Conservation (phyloP, 2,113 vertebrate genomes). For the Neodontobutis hainanensis region DNA sequence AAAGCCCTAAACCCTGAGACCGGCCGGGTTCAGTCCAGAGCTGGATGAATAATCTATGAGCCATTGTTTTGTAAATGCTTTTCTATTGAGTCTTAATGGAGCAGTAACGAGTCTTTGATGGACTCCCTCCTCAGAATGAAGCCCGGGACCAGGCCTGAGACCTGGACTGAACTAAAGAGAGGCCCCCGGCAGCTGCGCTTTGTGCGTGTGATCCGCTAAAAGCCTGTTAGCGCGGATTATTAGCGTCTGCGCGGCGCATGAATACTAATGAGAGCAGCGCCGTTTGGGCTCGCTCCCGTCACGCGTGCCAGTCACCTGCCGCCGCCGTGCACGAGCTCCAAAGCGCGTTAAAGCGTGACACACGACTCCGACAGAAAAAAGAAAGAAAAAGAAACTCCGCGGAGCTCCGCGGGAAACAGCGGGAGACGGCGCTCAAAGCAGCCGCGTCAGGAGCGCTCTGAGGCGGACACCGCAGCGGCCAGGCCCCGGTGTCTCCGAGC, state of each 20-base stretch:
- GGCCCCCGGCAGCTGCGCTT: background rate
- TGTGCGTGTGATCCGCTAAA: slow-evolving; percentile 1
- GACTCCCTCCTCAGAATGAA: background rate
- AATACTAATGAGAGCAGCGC: slow-evolving; percentile 12
- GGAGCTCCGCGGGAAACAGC: background rate
- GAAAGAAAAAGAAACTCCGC: slow-evolving; percentile 24
- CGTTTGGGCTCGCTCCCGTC: background rate
- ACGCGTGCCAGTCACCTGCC: slow-evolving; percentile 91
- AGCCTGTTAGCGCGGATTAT: slow-evolving; percentile 1
- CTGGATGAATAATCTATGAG: slow-evolving; percentile 2
- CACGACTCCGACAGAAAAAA: background rate
- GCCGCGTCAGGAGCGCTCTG: background rate
- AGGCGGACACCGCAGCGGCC: background rate
- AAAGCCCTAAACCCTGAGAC: too few species aligned
- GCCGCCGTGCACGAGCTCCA: slow-evolving; percentile 31
- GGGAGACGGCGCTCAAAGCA: background rate
- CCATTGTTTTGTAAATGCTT: slow-evolving; percentile 9
- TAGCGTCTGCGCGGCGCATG: slow-evolving; percentile 6
- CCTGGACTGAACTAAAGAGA: background rate
- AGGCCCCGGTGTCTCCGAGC: background rate
- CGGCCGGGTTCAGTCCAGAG: too few species aligned
- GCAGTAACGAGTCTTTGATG: background rate
- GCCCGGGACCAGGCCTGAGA: background rate
- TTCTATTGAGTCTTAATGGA: slow-evolving; percentile 4
- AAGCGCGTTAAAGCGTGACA: slow-evolving; percentile 9